These are phyloP conservation scores for Andrena praecox DNA, from an alignment of 2,888 invertebrate species.

Conservation along the genomic window DNA sequence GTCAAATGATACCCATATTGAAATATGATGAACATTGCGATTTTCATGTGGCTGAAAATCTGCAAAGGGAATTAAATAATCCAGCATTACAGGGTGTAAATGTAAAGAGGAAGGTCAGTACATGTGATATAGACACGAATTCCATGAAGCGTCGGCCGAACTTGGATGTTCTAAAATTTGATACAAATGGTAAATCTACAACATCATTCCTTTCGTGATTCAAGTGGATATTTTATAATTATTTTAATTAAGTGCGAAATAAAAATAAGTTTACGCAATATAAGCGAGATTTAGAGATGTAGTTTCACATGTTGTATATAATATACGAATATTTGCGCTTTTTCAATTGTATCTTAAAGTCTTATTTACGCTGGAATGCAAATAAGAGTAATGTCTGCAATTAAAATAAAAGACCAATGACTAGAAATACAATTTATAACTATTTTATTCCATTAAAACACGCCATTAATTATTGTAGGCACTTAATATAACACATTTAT, in stretches of 20 bases:
- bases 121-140: neutral
- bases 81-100: slow-evolving; percentile 29
- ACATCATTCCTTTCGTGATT: slow-evolving; percentile 61
- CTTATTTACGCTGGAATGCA: slow-evolving; percentile 17
- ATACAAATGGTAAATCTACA: slow-evolving; percentile 27
- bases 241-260: neutral
- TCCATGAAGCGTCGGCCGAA: slow-evolving; percentile 57
- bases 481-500: neutral
- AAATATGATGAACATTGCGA: slow-evolving; percentile 92
- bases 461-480: neutral
- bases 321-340: neutral
- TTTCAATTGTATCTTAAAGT: neutral
- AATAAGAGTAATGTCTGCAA: neutral
- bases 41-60: slow-evolving; percentile 93
- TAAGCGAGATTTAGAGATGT: neutral
- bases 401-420: neutral
- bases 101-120: slow-evolving; percentile 57
- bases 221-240: neutral
- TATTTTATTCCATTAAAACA: neutral
- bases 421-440: neutral
- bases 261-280: neutral
- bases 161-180: slow-evolving; percentile 30
- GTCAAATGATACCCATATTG: slow-evolving; percentile 87
- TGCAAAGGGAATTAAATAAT: slow-evolving; percentile 89
- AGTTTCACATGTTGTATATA: neutral